Percentiles rank a stretch among this genome's conserved stretches.
Conservation (phyloP, 2,113 vertebrate genomes). For the Cyphomyrus discorhynchus region DNA sequence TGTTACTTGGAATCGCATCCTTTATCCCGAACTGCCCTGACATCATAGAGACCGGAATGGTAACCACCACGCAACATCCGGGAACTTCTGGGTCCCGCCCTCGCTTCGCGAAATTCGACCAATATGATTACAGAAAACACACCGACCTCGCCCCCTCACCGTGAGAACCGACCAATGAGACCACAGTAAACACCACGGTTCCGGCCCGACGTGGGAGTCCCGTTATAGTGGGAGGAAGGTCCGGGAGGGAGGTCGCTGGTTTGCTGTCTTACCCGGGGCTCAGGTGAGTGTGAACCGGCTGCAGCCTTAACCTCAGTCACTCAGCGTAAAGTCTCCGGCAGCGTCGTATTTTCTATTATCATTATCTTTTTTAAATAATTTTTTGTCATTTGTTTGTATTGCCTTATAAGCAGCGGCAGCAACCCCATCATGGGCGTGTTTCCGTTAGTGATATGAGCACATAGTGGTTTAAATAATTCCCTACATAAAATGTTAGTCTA, state of each 20-base stretch:
- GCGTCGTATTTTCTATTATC: background rate
- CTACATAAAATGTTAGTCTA: background rate
- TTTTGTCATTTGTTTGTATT: background rate
- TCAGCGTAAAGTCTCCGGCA: background rate
- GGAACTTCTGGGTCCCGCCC: background rate
- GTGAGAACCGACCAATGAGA: background rate
- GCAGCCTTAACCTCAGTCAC: background rate
- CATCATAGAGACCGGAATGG: background rate
- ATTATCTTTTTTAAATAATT: background rate
- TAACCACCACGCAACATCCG: background rate
- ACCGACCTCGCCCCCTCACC: too few relatives aligned
- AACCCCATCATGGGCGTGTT: background rate
- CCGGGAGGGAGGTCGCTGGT: background rate
- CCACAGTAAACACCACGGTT: background rate
- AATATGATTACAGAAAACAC: background rate
- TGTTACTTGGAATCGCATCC: background rate
- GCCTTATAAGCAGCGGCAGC: background rate
- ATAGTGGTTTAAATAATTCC: background rate
- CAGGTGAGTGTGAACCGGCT: background rate
- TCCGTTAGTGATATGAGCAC: background rate
- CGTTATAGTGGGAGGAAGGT: background rate
- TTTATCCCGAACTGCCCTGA: background rate
- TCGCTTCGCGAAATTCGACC: background rate
- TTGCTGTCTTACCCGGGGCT: background rate
- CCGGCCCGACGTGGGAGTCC: background rate